Conservation (phyloP, 2,113 vertebrate genomes). For the Calyptomena viridis region DNA sequence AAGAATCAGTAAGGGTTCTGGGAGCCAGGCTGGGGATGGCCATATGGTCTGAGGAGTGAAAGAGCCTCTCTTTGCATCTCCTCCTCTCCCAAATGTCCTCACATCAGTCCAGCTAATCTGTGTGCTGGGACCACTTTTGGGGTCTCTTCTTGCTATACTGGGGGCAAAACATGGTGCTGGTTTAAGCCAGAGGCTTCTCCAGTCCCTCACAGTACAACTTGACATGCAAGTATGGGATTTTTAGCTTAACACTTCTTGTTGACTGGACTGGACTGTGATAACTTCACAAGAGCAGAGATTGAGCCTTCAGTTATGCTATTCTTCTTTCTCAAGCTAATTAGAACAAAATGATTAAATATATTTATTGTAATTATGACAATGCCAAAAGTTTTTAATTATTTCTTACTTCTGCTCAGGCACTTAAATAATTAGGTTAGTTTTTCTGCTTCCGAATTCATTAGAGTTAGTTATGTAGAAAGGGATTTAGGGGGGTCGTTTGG, state of each 20-base stretch:
- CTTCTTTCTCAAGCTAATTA: neutral
- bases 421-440: neutral
- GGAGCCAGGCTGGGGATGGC: too few species aligned
- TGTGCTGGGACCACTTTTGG: neutral
- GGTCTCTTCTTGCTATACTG: neutral
- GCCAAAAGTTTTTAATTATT: neutral
- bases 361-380: neutral
- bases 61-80: neutral
- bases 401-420: neutral
- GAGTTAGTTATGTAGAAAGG: neutral
- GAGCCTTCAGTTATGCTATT: neutral
- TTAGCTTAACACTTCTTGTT: neutral
- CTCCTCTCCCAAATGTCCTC: neutral
- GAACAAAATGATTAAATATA: neutral
- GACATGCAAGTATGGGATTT: neutral
- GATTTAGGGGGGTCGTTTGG: too few species aligned
- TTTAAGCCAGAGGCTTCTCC: neutral
- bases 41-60: neutral
- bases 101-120: neutral
- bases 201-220: neutral
- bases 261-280: neutral
- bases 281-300: neutral
- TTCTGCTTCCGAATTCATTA: neutral
- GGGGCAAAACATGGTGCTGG: neutral
- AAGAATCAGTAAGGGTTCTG: neutral